Base-by-base conservation (phyloP, 2,888 invertebrate genomes). In the Mesorhabditis spiculigera region DNA sequence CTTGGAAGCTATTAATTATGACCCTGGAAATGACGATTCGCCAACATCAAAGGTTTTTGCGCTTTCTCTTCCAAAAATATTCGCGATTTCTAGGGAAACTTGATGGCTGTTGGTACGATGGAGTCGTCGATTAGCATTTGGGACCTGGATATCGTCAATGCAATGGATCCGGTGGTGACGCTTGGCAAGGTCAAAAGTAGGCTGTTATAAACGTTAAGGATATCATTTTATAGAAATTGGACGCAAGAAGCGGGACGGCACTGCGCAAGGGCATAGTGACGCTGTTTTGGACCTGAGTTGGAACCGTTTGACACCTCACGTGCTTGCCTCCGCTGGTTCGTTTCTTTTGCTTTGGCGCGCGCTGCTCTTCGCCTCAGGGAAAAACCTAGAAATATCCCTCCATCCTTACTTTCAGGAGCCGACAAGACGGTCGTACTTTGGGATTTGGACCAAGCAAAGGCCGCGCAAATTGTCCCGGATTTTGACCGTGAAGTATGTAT, bases 91-190 rank as follows among this genome's bases (percentile, higher is more conserved):
- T 66, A 75, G 75, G 92, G 92, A 28, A 96, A 94, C 87, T 90
- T 94, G 80, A 92, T 94, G 81, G 96, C 95, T 0, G 90, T 96
- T 71, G 96, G 95, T 10, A 91, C 91, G 50, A 95, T 97, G 94
- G 91, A 92, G 75, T 92, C 94, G 0, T 90, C 92, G 63, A 95
- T 97, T 70, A 92, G 94, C 81, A 91, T 97, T n/a, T 98, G 96
- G 95, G 95, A 97, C 87, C 87, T 97, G 63, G 96, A 97, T 87
- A 90, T 97, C 71, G 91, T 95, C 77, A 93, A 96, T 86, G 91
- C 92, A 71, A 88, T 95, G 62, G 94, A 94, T 85, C 94, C 97
- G 0, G 91, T 92, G 0, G 92, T 92, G 85, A 91, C 90, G 79
- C 89, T 97, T 13, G 82, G 82, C 5, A 65, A 43, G 8, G 63